Conservation (phyloP, 2,113 vertebrate genomes). For the Cricetomys ansorgei region DNA sequence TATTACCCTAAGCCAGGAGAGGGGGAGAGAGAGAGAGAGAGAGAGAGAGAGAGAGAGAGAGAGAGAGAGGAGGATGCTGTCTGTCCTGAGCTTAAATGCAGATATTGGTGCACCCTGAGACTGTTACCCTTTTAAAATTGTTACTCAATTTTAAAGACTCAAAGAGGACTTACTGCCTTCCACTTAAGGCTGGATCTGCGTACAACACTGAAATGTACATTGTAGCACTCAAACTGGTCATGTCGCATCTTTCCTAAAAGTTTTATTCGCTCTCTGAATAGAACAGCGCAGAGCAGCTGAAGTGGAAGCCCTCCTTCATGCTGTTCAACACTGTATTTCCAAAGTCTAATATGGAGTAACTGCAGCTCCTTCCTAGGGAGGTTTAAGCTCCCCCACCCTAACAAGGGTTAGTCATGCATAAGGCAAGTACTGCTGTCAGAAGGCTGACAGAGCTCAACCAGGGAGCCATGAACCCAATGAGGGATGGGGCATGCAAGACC, state of each 20-base stretch:
- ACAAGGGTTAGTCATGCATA: background rate
- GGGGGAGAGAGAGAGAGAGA: background rate
- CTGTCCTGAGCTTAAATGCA: background rate
- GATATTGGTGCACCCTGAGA: conserved; percentile 34
- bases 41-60: background rate
- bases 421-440: background rate
- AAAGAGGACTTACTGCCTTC: no score
- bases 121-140: background rate
- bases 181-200: no score
- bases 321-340: background rate
- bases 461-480: background rate
- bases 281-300: background rate
- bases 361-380: background rate
- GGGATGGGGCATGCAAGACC: no score
- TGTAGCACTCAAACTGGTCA: no score
- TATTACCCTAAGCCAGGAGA: background rate
- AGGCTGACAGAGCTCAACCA: background rate
- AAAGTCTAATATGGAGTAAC: background rate
- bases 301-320: background rate
- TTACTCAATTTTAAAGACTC: no score
- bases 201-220: background rate
- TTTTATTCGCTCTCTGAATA: background rate
- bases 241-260: background rate
- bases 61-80: background rate
- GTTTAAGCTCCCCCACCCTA: background rate